These are phyloP conservation scores for Colius striatus DNA, from an alignment of 2,113 vertebrate species.

Conservation along the genomic window DNA sequence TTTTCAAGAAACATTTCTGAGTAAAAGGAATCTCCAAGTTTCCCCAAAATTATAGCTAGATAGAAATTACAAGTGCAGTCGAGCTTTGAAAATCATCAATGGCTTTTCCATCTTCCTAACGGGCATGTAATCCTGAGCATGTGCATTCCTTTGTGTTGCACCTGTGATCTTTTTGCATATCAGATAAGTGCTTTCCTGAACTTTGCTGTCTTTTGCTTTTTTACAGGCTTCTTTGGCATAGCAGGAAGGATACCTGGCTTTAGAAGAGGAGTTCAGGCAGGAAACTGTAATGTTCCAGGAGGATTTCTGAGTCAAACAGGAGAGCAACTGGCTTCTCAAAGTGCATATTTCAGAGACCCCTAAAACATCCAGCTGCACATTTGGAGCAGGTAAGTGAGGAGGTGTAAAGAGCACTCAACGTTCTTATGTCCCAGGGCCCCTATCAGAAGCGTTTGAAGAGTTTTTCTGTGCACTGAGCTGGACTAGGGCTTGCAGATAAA, in stretches of 20 bases:
- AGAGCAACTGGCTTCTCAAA: neutral
- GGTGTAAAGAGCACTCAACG: accelerated
- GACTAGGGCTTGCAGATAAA: constrained; percentile 31
- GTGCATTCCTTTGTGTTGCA: neutral
- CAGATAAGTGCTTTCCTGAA: neutral
- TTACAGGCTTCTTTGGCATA: neutral
- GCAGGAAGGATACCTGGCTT: constrained; percentile 2
- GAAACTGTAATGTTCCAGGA: neutral
- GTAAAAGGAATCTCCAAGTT: neutral
- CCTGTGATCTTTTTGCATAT: neutral
- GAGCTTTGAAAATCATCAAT: neutral
- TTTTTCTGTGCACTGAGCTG: neutral
- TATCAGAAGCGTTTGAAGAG: neutral
- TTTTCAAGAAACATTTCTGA: neutral
- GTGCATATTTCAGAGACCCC: neutral
- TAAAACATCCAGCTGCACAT: neutral
- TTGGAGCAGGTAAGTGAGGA: constrained; percentile 17
- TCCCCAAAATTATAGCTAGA: neutral
- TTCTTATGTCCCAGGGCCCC: neutral
- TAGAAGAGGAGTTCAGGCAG: neutral
- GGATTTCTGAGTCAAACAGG: neutral
- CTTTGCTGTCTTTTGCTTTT: neutral
- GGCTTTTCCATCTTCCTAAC: neutral
- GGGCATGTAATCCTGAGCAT: neutral
- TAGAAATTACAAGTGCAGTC: neutral